Evolutionary conservation across 2,888 invertebrate genomes (phyloP).

Genomic region (Acutogordius australiensis): DNA sequence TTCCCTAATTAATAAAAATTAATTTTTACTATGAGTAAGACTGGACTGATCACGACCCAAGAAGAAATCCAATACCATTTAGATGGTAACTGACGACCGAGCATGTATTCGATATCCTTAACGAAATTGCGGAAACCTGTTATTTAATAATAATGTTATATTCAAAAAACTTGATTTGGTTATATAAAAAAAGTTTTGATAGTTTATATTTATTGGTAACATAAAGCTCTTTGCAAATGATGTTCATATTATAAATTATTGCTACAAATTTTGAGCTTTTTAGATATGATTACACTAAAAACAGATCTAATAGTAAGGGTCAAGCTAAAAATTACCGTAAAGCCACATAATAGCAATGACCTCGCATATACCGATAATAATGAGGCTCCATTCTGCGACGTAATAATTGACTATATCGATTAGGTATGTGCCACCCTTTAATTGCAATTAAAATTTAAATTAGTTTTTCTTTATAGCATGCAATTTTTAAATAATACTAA

Average conservation of each 20-base stretch:
- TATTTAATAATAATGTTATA: background rate
- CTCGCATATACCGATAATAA: slow-evolving; percentile 42
- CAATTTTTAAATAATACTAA: no score
- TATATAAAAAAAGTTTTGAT: background rate
- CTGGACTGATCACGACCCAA: slow-evolving; percentile 12
- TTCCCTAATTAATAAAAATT: no score
- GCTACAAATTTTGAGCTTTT: no score
- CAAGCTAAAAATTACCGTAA: no score
- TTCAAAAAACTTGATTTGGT: background rate
- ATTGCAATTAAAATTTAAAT: background rate
- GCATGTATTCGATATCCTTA: slow-evolving; percentile 4
- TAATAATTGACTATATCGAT: slow-evolving; percentile 41
- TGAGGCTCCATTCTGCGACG: slow-evolving; percentile 31
- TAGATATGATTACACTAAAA: no score
- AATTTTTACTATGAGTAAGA: slow-evolving; percentile 12
- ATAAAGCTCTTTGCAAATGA: no score
- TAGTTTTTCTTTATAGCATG: no score
- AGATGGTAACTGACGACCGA: background rate
- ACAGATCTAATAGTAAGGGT: no score
- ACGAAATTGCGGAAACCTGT: slow-evolving; percentile 4
- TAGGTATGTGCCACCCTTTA: slow-evolving; percentile 43
- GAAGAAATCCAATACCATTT: slow-evolving; percentile 15
- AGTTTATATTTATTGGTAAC: slow-evolving; percentile 19
- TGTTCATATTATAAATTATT: no score
- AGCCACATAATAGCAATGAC: slow-evolving; percentile 41